Base-by-base conservation (phyloP, 53 echinoderm and acorn worm species). In the Holothuria scabra region DNA sequence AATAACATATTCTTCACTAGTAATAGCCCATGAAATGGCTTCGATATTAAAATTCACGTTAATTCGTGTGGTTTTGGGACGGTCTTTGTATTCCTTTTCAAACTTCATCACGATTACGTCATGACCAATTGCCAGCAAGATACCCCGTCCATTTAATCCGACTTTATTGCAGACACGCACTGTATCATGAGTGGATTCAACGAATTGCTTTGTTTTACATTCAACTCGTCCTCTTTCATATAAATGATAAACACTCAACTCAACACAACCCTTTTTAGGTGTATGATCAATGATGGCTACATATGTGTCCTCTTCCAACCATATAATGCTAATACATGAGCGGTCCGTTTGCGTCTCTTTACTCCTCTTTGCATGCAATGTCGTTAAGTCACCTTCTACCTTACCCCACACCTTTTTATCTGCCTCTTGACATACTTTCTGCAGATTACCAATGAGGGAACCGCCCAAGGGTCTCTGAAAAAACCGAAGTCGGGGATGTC, bases 141-240 rank as follows among this genome's bases (percentile, higher is more conserved):
- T 78, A 32, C 78, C 52, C 16, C 35, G 29, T 2, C 48, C 49
- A 33, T 78, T 56, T 29, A 56, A 78, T 20, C 78, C 31, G 2
- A 58, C 78, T 58, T 21, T 78, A 56, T 56, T 32, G 52, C 78
- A 78, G 23, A 78, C 78, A 32, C 52, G 78, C 8, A 78, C 52
- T 0, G 32, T 23, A 14, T 31, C 31, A 46, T 59, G 59, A 14
- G 30, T 59, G 56, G 57, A 28, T 57, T 52, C 56, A 3, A 24
- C 16, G n/a, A 78, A 58, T 8, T 46, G 32, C 32, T 78, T 31
- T 4, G 57, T 57, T 25, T 78, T 58, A 57, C 31, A 18, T 12
- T 58, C 24, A 20, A 16, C 19, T 5, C n/a, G n/a, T n/a, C 31
- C 59, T 12, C 8, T 72, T 8, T 23, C 34, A 31, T 78, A 6